Conservation (phyloP, 1,140 invertebrate genomes). For the Gryllus bimaculatus region DNA sequence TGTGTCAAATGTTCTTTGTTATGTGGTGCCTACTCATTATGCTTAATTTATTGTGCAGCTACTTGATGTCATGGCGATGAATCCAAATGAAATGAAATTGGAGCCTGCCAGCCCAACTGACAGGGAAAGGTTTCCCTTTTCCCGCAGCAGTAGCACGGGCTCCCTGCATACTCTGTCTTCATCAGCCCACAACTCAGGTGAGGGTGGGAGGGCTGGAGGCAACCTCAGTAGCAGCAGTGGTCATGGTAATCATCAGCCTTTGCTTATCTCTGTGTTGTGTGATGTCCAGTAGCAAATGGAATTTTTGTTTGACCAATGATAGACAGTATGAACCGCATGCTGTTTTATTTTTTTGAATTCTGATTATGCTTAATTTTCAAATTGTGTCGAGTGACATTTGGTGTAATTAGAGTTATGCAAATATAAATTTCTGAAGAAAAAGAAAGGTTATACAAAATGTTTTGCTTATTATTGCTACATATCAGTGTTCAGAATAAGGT, state of each 20-base stretch:
- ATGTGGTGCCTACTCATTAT: background rate
- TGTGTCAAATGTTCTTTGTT: background rate
- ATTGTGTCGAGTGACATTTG: too few relatives aligned
- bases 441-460: too few relatives aligned
- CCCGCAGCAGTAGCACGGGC: constrained; percentile 71
- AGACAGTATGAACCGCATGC: too few relatives aligned
- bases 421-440: too few relatives aligned
- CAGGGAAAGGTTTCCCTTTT: constrained; percentile 52
- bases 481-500: too few relatives aligned
- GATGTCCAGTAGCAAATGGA: background rate
- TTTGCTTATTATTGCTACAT: too few relatives aligned
- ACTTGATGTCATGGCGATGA: constrained; percentile 8
- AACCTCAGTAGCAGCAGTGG: constrained; percentile 27
- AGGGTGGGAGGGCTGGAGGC: constrained; percentile 20
- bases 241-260: constrained; percentile 23
- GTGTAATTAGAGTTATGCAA: too few relatives aligned
- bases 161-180: constrained; percentile 74
- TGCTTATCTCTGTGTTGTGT: background rate
- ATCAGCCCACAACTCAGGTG: constrained; percentile 78
- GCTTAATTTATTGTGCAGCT: background rate
- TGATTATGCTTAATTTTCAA: too few relatives aligned
- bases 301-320: too few relatives aligned
- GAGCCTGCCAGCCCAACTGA: constrained; percentile 58
- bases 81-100: constrained; percentile 42
- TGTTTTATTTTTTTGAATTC: too few relatives aligned